phyloP scores from a whole-genome alignment of 2,797 vertebrate genomes.

The Epinephelus awoara region DNA sequence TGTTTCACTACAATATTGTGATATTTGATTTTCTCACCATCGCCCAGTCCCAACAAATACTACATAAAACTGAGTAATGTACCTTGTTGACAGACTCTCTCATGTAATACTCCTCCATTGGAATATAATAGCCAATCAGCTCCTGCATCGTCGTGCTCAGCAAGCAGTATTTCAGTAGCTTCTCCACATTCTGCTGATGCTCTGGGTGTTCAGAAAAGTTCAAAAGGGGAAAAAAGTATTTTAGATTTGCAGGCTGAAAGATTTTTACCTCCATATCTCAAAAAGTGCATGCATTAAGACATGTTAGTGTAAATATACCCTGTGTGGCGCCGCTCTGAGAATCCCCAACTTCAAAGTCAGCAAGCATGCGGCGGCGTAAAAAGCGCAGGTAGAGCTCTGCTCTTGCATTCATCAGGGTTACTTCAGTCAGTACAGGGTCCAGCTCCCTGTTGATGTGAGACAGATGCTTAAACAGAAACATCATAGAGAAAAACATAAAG shows the following conservation, averaged over 20 bases:
- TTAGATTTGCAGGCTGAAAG: not conserved
- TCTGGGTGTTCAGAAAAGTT: conserved; percentile 53
- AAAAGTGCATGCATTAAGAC: not conserved
- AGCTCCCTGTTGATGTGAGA: conserved; percentile 88
- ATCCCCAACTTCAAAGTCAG: conserved; percentile 97
- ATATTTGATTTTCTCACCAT: too few relatives aligned
- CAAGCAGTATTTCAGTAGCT: conserved; percentile 93
- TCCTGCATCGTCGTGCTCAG: conserved; percentile 97
- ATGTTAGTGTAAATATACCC: conserved; percentile 79
- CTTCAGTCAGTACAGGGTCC: conserved; percentile 94
- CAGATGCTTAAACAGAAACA: conserved; percentile 6
- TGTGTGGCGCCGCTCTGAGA: conserved; percentile 91
- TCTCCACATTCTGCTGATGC: conserved; percentile 94
- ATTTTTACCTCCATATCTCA: not conserved
- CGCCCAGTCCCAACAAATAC: not conserved
- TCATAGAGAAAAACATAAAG: not conserved
- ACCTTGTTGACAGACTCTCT: conserved; percentile 98
- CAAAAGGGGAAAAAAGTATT: not conserved
- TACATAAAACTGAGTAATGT: not conserved
- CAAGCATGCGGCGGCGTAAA: conserved; percentile 91
- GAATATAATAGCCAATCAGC: conserved; percentile 96
- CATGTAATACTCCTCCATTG: conserved; percentile 99
- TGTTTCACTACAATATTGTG: too few relatives aligned
- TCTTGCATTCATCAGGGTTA: conserved; percentile 96
- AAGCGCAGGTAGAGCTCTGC: conserved; percentile 96